Conservation (phyloP, 2,797 vertebrate species). For the Psittacula echo region DNA sequence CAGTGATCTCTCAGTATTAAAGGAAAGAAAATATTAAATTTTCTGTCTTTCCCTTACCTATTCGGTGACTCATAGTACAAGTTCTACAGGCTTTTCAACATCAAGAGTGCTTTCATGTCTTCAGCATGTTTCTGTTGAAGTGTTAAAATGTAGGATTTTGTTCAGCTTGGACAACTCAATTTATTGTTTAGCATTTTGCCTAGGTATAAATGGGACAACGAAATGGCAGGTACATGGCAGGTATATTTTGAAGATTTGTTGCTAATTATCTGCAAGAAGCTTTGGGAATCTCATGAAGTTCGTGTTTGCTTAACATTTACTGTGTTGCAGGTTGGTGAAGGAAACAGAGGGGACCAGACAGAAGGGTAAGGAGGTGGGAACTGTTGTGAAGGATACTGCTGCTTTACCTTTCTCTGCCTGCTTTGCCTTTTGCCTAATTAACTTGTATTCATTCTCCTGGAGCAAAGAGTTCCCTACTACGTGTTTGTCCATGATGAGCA, state of each 20-base stretch:
- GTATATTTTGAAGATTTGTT: neutral
- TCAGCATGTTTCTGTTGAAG: neutral
- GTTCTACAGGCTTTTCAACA: neutral
- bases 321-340: neutral
- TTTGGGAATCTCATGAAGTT: neutral
- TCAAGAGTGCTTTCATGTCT: neutral
- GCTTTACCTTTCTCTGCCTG: neutral
- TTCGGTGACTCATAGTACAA: neutral
- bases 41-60: neutral
- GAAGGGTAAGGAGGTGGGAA: neutral
- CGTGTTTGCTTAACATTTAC: neutral
- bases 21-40: neutral
- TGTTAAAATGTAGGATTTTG: neutral
- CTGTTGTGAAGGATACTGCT: neutral
- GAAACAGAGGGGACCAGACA: neutral
- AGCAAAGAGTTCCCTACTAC: neutral
- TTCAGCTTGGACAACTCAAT: neutral
- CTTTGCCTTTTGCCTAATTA: constrained; percentile 3
- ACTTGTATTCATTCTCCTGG: neutral
- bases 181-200: neutral
- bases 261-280: neutral
- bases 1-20: neutral
- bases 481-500: neutral
- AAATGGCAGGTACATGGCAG: neutral
- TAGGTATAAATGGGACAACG: neutral